Evolutionary conservation across 2,797 vertebrate genomes (phyloP), one percentile per base, ranked within the genome.

Genomic region (Xenentodon cancila): DNA sequence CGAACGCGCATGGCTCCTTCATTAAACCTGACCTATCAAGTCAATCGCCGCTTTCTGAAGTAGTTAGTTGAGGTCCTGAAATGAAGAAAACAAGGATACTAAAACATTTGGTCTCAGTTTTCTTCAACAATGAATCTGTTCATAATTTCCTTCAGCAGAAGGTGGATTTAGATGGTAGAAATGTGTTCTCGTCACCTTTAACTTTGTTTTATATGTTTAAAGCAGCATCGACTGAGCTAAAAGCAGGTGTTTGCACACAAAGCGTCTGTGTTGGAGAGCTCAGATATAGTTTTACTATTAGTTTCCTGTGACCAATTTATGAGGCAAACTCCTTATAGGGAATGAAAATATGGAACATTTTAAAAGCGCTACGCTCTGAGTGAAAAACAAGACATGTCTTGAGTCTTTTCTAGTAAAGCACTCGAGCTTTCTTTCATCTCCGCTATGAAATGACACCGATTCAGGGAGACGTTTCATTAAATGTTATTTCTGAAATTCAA

Each of bases 201-300:
- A 72, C 61, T 20, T 0, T 71, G 17, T 76, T 77, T 68, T 56
- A 46, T 63, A 79, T 56, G 44, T 79, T 55, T 72, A 45, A 82
- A 53, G 40, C 30, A 44, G 12, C 40, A 50, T 67, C 78, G 78
- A 67, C 63, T 73, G 27, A 9, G 61, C 62, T 73, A 42, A 59
- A 78, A 66, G 83, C 74, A 91, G 83, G 82, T 87, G 75, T 61
- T 37, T 17, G 43, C 40, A 78, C 66, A 88, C 86, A 91, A 82
- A 74, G 86, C 32, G 59, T 55, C 61, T 68, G 81, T 90, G 85
- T 89, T 69, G 30, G 44, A 59, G 77, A 58, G 53, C 27, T 45
- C 51, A 59, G 63, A 71, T 78, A 75, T 75, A 56, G 30, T 73
- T 83, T 71, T 34, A 70, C 76, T 61, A 70, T 71, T 82, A 83